Conservation (phyloP, 2,797 vertebrate species). For the Halcyon badia region DNA sequence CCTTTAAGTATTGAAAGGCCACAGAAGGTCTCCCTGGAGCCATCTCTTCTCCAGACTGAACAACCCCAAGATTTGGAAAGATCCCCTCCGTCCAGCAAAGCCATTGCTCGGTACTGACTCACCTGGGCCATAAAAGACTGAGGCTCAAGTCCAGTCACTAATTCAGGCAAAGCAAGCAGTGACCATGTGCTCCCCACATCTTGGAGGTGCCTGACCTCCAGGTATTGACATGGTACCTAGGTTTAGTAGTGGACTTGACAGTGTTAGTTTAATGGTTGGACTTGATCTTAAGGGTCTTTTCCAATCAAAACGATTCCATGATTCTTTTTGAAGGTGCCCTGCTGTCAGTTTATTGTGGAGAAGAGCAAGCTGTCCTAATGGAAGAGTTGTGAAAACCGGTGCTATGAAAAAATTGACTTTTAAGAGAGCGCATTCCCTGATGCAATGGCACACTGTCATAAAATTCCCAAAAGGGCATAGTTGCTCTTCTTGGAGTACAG, state of each 20-base stretch:
- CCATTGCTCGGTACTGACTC: not conserved
- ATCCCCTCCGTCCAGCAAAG: not conserved
- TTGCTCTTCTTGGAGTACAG: not conserved
- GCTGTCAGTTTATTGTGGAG: not conserved
- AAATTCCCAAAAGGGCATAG: not conserved
- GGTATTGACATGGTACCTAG: not conserved
- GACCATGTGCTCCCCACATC: not conserved
- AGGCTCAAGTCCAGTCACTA: not conserved
- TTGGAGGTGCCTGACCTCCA: not conserved
- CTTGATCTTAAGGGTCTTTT: not conserved
- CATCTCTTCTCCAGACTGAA: too few relatives aligned
- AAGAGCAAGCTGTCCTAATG: not conserved
- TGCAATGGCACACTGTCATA: not conserved
- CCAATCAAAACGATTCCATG: not conserved
- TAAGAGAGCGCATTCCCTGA: not conserved
- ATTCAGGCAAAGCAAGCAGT: not conserved
- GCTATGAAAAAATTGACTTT: rapidly evolving
- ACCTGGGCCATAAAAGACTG: not conserved
- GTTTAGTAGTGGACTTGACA: not conserved
- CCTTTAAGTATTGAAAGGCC: too few relatives aligned
- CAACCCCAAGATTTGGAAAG: not conserved
- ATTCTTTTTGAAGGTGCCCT: not conserved
- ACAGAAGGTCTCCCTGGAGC: too few relatives aligned
- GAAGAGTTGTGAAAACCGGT: not conserved
- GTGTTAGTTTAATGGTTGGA: not conserved